Evolutionary conservation across 2,888 invertebrate species (phyloP), one percentile per base, ranked within the genome.

Genomic region (Drosophila fungiperda): DNA sequence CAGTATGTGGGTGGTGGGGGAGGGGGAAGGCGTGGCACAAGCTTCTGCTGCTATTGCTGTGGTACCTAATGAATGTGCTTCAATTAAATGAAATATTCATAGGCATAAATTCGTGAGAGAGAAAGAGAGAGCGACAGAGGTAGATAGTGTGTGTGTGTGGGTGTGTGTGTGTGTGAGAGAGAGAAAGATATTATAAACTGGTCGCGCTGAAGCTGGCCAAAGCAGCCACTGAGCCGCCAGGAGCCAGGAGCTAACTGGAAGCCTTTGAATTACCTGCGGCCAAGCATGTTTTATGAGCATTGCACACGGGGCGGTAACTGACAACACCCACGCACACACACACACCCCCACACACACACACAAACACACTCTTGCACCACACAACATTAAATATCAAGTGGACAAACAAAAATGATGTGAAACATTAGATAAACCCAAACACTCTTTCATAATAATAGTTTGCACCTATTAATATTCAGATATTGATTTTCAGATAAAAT

Each of bases 21-120:
- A n/a, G 20, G 42, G 29, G 32, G 49, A 53, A 58, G 53, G 61
- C 52, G 57, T 53, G 66, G 60, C 17, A 57, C 40, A n/a, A 9
- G n/a, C 9, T 5, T 4, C 9, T 9, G n/a, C 40, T 40, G n/a
- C 57, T 40, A 58, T 57, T 65, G 63, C 71, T 72, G 76, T 68
- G 79, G 73, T 70, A 55, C 58, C 70, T 88, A 88, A 86, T 86
- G 87, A 88, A 86, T 86, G 86, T 84, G 87, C 82, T 86, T 87
- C 89, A 86, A 86, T 86, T 86, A 86, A 87, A 84, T 88, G 89
- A 86, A 86, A 86, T 88, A 86, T 86, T 86, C 86, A 88, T 86
- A 79, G 89, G 73, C 80, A 85, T 84, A 86, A 88, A 88, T 86
- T 80, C 78, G 63, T 78, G 65, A 78, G 79, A 68, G 68, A 11